phyloP scores from a whole-genome alignment of 2,797 vertebrate species.

The Melopsittacus undulatus region DNA sequence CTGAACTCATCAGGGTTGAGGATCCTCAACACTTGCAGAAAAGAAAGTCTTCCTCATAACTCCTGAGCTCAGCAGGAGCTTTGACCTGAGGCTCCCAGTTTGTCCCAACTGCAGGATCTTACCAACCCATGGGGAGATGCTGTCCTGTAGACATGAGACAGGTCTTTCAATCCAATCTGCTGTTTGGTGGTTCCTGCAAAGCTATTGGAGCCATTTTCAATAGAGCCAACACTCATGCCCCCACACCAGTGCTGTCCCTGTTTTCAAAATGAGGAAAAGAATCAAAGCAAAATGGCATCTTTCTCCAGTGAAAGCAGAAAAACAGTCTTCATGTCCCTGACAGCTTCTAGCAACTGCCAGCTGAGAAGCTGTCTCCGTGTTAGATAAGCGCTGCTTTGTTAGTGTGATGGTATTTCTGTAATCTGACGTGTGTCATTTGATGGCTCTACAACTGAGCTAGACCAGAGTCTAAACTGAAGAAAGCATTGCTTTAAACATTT shows the following conservation, averaged over 20 bases:
- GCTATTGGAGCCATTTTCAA: background rate
- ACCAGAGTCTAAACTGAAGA: background rate
- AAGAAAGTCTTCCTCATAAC: background rate
- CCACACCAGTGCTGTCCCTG: background rate
- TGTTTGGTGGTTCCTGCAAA: background rate
- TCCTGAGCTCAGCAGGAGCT: background rate
- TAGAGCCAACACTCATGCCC: accelerated
- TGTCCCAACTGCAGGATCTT: background rate
- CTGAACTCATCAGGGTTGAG: background rate
- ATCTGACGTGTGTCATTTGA: background rate
- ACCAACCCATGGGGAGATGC: background rate
- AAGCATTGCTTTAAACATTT: background rate
- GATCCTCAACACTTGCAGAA: background rate
- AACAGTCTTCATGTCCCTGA: background rate
- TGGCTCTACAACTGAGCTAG: background rate
- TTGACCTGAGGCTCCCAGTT: background rate
- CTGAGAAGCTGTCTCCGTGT: background rate
- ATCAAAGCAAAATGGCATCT: background rate
- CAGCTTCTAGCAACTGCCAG: background rate
- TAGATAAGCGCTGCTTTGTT: constrained; percentile 27
- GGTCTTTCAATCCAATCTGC: background rate
- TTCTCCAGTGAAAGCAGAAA: background rate
- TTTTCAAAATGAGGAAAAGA: constrained; percentile 16
- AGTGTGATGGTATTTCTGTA: background rate
- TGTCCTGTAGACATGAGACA: background rate